Evolutionary conservation across 35 echinoderm and acorn worm species (phyloP), one percentile per base, ranked within the genome.

Genomic region (Amphiura filiformis): DNA sequence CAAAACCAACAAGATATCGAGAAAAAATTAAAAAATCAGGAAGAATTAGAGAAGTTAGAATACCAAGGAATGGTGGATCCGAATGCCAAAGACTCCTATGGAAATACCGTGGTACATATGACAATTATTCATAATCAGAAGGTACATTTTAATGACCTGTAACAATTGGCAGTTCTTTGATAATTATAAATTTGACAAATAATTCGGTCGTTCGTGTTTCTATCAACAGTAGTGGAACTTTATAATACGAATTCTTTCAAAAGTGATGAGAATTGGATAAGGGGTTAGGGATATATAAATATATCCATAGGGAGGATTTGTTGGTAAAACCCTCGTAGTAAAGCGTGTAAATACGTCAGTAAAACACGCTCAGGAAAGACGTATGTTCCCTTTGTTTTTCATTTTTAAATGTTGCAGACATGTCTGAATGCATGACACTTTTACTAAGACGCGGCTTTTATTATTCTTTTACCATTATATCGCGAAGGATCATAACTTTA

Each of bases 41-140:
- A n/a, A n/a, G n/a, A n/a, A n/a, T n/a, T n/a, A n/a, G n/a, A n/a
- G n/a, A n/a, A n/a, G n/a, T n/a, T n/a, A n/a, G n/a, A n/a, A n/a
- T n/a, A n/a, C n/a, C n/a, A n/a, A n/a, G 95, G 95, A 20, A 88
- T 65, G 15, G 93, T 93, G 38, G 80, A 97, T 49, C 95, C 95
- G 0, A 85, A 97, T 57, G 92, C 77, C 47, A 75, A 91, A 36
- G 95, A 97, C 38, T 81, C 88, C 0, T 97, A 88, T 82, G 95
- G 95, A 23, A 97, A 97, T 57, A 94, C 95, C 31, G 89, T 97
- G 14, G 49, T 97, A 34, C 95, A 97, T 64, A 97, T 97, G 95
- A 81, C 94, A 17, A 90, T 97, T 52, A 91, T 94, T 34, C 87
- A 97, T 56, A 94, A 97, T 76, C 92, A 93, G 78, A 82, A 88